These are phyloP conservation scores for Coluber constrictor DNA, from an alignment of 2,797 vertebrate genomes.

Conservation along the genomic window DNA sequence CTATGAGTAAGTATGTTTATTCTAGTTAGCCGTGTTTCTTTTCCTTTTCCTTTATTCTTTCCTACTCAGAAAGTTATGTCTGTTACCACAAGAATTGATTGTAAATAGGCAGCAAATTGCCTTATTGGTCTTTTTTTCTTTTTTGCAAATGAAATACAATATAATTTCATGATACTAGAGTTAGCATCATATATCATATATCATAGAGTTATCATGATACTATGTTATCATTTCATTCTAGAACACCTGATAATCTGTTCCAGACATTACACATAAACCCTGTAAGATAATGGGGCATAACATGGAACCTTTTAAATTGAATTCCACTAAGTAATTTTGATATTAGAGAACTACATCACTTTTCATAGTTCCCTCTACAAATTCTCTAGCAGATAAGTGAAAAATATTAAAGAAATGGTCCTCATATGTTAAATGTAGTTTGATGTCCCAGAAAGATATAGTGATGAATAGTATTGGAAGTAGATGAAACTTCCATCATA, in stretches of 20 bases:
- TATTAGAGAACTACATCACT: neutral
- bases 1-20: neutral
- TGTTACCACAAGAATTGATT: neutral
- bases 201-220: neutral
- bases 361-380: neutral
- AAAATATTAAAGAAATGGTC: neutral
- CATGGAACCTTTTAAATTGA: neutral
- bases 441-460: neutral
- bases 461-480: neutral
- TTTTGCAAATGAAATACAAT: neutral
- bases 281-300: neutral
- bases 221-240: neutral
- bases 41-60: neutral
- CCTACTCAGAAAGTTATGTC: neutral
- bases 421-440: neutral
- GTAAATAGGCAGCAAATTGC: neutral
- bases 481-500: neutral
- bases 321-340: neutral
- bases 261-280: neutral
- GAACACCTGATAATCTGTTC: neutral
- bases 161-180: neutral
- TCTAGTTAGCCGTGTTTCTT: neutral
- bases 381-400: neutral
- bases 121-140: neutral
- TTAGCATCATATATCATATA: no score